These are phyloP conservation scores for Geotrypetes seraphini DNA, from an alignment of 2,797 vertebrate genomes.

Conservation along the genomic window DNA sequence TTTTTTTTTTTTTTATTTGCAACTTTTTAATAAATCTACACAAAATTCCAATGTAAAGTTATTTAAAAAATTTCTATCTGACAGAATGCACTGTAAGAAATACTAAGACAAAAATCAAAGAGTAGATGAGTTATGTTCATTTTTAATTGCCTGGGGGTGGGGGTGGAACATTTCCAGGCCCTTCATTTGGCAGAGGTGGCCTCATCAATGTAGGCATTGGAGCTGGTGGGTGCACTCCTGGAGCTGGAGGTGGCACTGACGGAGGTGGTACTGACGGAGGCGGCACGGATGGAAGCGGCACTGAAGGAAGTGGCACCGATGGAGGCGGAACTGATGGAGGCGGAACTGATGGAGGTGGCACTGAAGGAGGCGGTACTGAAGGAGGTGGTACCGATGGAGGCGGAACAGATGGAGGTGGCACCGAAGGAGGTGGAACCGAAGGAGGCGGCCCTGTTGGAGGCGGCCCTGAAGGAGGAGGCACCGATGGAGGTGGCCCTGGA, in stretches of 20 bases:
- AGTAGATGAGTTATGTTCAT: too few relatives aligned
- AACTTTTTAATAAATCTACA: too few relatives aligned
- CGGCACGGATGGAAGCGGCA: background rate
- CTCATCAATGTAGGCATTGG: slow-evolving; percentile 65
- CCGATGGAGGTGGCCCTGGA: slow-evolving; percentile 45
- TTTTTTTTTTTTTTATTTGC: too few relatives aligned
- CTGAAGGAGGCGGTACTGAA: slow-evolving; percentile 36
- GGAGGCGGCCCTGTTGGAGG: slow-evolving; percentile 57
- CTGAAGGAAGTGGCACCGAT: slow-evolving; percentile 16
- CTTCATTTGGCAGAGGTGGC: slow-evolving; percentile 71
- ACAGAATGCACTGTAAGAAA: too few relatives aligned
- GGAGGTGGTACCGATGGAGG: slow-evolving; percentile 13
- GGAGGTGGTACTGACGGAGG: slow-evolving; percentile 9
- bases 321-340: slow-evolving; percentile 25
- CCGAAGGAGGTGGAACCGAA: slow-evolving; percentile 38
- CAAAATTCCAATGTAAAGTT: too few relatives aligned
- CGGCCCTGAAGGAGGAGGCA: slow-evolving; percentile 18
- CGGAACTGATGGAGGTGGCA: slow-evolving; percentile 13
- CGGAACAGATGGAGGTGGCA: slow-evolving; percentile 46
- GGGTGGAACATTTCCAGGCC: slow-evolving; percentile 61
- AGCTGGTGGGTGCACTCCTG: slow-evolving; percentile 40
- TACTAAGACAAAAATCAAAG: too few relatives aligned
- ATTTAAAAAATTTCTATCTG: too few relatives aligned
- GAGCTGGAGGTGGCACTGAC: slow-evolving; percentile 38
- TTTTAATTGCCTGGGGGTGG: slow-evolving; percentile 64